phyloP scores from a whole-genome alignment of 1,140 invertebrate species.

The Grapholita molesta region DNA sequence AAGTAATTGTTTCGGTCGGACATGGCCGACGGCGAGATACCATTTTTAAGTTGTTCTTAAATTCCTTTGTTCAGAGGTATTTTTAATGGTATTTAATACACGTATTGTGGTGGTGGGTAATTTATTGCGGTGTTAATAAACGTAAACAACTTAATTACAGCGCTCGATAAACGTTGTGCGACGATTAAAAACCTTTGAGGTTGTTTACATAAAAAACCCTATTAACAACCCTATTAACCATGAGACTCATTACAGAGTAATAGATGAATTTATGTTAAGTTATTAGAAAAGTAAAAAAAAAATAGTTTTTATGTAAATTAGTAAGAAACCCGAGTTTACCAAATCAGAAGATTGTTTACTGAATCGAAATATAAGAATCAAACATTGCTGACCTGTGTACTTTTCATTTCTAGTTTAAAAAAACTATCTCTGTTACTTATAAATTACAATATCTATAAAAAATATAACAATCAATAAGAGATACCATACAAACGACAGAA shows the following conservation, averaged over 20 bases:
- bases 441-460: no score
- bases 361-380: no score
- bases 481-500: no score
- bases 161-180: neutral
- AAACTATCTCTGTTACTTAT: no score
- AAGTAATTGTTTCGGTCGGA: constrained; percentile 73
- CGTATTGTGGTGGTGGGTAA: neutral
- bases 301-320: no score
- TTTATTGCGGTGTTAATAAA: neutral
- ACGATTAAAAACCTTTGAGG: neutral
- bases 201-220: neutral
- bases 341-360: no score
- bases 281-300: no score
- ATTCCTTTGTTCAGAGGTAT: constrained; percentile 44
- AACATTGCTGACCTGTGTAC: no score
- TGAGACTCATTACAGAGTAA: neutral
- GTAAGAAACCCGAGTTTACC: no score
- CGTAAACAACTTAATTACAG: constrained; percentile 11
- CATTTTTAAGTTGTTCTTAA: constrained; percentile 44
- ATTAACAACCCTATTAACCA: neutral
- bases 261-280: no score
- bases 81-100: constrained; percentile 1
- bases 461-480: no score
- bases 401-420: no score
- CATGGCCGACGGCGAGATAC: constrained; percentile 55